Conservation (phyloP, 1,140 invertebrate genomes). For the Pentalonia nigronervosa region DNA sequence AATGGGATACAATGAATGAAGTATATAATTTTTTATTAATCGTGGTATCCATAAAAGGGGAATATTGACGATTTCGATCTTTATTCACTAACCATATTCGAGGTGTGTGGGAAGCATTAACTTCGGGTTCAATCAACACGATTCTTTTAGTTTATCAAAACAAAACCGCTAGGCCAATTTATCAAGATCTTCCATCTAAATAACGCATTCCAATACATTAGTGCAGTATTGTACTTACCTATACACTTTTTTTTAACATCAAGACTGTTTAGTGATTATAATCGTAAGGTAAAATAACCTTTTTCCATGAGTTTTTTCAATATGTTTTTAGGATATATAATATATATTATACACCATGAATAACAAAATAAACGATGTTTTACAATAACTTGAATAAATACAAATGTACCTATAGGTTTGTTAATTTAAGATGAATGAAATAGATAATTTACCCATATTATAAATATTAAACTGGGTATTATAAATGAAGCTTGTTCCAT, state of each 20-base stretch:
- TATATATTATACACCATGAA: no score
- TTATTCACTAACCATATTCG: neutral
- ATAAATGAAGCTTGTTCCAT: neutral
- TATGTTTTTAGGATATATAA: neutral
- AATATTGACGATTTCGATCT: constrained; percentile 22
- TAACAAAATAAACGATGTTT: no score
- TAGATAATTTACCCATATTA: neutral
- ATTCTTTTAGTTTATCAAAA: neutral
- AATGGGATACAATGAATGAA: neutral
- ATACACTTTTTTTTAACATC: neutral
- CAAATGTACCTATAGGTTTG: neutral
- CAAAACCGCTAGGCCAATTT: neutral
- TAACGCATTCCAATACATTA: neutral
- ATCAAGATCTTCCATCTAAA: neutral
- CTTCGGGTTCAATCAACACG: constrained; percentile 8
- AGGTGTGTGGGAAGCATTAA: constrained; percentile 14
- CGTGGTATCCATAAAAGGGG: neutral
- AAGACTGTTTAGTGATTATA: neutral
- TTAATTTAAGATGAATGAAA: neutral
- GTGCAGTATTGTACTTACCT: neutral
- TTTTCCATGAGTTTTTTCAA: neutral
- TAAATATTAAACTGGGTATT: neutral
- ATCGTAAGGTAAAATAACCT: neutral
- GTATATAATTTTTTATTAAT: neutral
- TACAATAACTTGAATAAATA: neutral